A percentile compares a stretch with the other conserved stretches of the same genome.
phyloP scores from a whole-genome alignment of 2,113 vertebrate genomes.

The Gallinago media region DNA sequence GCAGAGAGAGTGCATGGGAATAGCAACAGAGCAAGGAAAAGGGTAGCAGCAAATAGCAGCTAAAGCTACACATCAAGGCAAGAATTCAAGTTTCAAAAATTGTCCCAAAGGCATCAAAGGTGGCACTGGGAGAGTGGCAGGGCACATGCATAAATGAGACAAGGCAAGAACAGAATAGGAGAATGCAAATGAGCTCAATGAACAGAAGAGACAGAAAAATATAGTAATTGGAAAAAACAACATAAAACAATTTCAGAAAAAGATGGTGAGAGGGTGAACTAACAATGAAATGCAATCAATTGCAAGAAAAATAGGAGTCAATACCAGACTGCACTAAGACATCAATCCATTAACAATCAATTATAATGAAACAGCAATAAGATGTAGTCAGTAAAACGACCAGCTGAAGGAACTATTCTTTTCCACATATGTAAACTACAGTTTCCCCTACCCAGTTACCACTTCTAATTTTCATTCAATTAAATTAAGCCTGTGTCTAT shows the following conservation, averaged over 20 bases:
- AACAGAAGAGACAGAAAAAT: not conserved
- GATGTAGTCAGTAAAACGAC: not conserved
- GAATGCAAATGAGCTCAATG: not conserved
- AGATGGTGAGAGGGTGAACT: not conserved
- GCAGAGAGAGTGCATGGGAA: rapidly evolving
- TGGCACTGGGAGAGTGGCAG: not conserved
- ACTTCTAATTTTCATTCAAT: not conserved
- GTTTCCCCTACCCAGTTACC: not conserved
- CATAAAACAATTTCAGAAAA: not conserved
- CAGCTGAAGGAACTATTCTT: not conserved
- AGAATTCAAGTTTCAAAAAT: not conserved
- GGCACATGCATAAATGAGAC: rapidly evolving
- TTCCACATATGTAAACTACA: not conserved
- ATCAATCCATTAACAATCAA: constrained; percentile 22
- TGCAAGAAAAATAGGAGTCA: constrained; percentile 13
- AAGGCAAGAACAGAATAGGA: not conserved
- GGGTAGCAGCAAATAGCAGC: not conserved
- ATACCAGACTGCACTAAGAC: not conserved
- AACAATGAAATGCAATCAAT: constrained; percentile 23
- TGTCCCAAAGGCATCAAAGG: not conserved
- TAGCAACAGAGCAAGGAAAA: not conserved
- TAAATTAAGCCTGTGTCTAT: not conserved
- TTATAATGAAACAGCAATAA: not conserved
- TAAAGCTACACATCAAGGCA: not conserved
- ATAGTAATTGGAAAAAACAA: not conserved